Conservation (phyloP, 2,797 vertebrate species). For the Sparidentex hasta region DNA sequence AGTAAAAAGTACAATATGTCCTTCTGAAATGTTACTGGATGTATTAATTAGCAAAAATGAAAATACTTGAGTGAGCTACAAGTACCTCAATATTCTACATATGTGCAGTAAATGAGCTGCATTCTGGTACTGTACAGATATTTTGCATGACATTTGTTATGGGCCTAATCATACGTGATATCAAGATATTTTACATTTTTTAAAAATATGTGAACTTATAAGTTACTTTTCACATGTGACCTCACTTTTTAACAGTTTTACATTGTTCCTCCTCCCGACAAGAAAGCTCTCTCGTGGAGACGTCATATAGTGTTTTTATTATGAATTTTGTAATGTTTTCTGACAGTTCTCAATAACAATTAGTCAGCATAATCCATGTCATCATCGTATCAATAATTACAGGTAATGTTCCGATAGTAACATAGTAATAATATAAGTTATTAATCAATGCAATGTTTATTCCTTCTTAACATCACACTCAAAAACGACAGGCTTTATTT, state of each 20-base stretch:
- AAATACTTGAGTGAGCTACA: neutral
- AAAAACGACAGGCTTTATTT: slow-evolving; percentile 89
- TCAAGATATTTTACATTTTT: neutral
- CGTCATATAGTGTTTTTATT: slow-evolving; percentile 89
- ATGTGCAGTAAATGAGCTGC: neutral
- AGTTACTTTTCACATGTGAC: neutral
- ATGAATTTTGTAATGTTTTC: slow-evolving; percentile 87
- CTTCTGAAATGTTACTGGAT: neutral
- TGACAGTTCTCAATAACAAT: slow-evolving; percentile 86
- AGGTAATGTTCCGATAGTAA: slow-evolving; percentile 84
- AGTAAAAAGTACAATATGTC: neutral
- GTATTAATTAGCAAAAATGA: neutral
- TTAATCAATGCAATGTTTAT: slow-evolving; percentile 87
- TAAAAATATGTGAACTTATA: neutral
- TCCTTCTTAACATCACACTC: slow-evolving; percentile 88
- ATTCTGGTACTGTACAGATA: too few relatives aligned
- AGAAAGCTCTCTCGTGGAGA: slow-evolving; percentile 67
- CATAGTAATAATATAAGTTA: slow-evolving; percentile 86
- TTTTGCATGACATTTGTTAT: neutral
- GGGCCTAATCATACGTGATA: neutral
- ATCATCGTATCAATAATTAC: slow-evolving; percentile 85
- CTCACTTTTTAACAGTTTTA: neutral
- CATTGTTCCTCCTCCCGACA: slow-evolving; percentile 9
- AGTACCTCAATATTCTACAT: neutral
- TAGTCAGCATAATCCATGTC: slow-evolving; percentile 84